Evolutionary conservation across 2,113 vertebrate genomes (phyloP), one percentile per base, ranked within the genome.

Genomic region (Vidua macroura): DNA sequence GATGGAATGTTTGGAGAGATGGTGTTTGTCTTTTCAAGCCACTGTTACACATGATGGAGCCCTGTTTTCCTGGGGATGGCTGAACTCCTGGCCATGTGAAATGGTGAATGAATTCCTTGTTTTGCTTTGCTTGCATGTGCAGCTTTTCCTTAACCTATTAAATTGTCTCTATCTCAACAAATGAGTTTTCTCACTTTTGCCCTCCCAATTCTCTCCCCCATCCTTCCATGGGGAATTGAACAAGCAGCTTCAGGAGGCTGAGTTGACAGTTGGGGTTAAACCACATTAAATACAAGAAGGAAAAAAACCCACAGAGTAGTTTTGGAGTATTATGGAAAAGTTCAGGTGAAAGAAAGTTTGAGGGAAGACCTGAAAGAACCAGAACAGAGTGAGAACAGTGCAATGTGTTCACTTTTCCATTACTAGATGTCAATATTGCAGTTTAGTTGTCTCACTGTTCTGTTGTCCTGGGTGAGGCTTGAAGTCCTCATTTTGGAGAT

Each of bases 251-350:
- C 3, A 6, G 35, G 48, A 48, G 13, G 3, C 6, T 53, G 20
- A 28, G 6, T 24, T 41, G 18, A 19, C 7, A 12, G 2, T 0
- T 67, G 23, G 20, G 14, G 11, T 43, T 77, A 35, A 64, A 37
- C 1, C 4, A 44, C 4, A 15, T 19, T 14, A 68, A 70, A 76
- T 7, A 46, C 20, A 83, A 55, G 28, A 1, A 1, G 8, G 6
- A 43, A 43, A 44, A 11, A 2, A 1, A 1, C 4, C 2, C 13
- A 55, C 8, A 21, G 53, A 86, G 7, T 20, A 44, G 5, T 70
- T 80, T 69, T 66, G 44, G n/a, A 75, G 4, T 39, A 15, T 31
- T 59, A 51, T 30, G 21, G 7, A 59, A 25, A 74, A 73, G 23
- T 37, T 12, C 9, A 10, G 30, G 13, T 13, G 23, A 60, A 53